Evolutionary conservation across 2,888 invertebrate species (phyloP).

Genomic region (Sclerodermus sp.): DNA sequence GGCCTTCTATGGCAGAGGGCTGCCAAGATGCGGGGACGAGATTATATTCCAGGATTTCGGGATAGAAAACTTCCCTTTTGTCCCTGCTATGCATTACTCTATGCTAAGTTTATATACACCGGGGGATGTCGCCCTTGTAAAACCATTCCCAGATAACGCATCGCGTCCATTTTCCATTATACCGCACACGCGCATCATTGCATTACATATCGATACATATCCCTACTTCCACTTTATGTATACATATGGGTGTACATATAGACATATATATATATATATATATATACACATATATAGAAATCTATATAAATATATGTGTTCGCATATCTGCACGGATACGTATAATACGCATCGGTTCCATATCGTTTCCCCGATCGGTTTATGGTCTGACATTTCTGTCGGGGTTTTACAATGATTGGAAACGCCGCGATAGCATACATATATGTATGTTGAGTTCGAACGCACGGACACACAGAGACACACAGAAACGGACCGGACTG

Average conservation of each 20-base stretch:
- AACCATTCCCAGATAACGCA: slow-evolving; percentile 56
- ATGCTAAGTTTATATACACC: slow-evolving; percentile 53
- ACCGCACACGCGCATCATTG: slow-evolving; percentile 14
- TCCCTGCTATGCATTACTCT: slow-evolving; percentile 30
- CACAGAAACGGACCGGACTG: no score
- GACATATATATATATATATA: no score
- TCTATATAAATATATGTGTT: slow-evolving; percentile 22
- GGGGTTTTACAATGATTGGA: slow-evolving; percentile 57
- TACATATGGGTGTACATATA: no score
- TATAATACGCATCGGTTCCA: slow-evolving; percentile 48
- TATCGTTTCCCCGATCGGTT: slow-evolving; percentile 55
- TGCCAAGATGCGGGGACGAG: slow-evolving; percentile 13
- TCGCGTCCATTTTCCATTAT: slow-evolving; percentile 40
- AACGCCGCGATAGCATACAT: slow-evolving; percentile 46
- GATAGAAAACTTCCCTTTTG: neutral
- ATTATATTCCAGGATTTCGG: slow-evolving; percentile 43
- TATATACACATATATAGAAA: no score
- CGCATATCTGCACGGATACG: slow-evolving; percentile 23
- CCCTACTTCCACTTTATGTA: neutral
- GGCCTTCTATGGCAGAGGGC: slow-evolving; percentile 21
- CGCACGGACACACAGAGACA: no score
- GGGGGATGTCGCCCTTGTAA: slow-evolving; percentile 57
- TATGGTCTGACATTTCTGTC: slow-evolving; percentile 54
- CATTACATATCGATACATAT: neutral
- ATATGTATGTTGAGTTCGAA: neutral